Percentiles rank a stretch among this genome's conserved stretches.
phyloP scores from a whole-genome alignment of 2,888 invertebrate genomes.

The Neoascia interrupta region DNA sequence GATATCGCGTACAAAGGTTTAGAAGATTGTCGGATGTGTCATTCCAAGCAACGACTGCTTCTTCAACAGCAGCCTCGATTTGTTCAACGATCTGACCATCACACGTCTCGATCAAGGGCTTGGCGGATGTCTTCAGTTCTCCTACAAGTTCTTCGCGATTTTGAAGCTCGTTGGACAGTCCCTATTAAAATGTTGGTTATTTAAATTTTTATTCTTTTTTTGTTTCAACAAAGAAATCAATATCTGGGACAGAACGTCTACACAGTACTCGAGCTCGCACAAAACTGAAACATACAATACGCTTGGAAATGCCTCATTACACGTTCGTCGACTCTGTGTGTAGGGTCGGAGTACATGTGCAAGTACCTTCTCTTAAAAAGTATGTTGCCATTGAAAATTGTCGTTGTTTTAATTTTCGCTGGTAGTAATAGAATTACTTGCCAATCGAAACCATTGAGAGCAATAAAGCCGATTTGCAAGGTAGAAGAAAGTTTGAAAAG shows the following conservation, averaged over 20 bases:
- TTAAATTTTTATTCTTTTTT: no score
- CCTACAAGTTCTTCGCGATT: constrained; percentile 87
- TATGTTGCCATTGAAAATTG: constrained; percentile 28
- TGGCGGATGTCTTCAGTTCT: constrained; percentile 86
- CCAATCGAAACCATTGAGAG: constrained; percentile 25
- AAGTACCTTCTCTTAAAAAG: not conserved
- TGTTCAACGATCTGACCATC: constrained; percentile 86
- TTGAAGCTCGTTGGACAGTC: constrained; percentile 87
- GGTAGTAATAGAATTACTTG: constrained; percentile 12
- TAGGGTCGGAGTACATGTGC: no score
- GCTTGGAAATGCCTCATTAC: constrained; percentile 34
- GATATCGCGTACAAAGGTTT: constrained; percentile 88
- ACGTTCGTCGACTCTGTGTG: constrained; percentile 2
- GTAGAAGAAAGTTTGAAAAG: constrained; percentile 33
- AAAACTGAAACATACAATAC: constrained; percentile 39
- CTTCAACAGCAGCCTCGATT: constrained; percentile 87
- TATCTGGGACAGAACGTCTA: constrained; percentile 38
- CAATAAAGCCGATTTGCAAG: constrained; percentile 25
- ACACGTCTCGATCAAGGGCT: constrained; percentile 86
- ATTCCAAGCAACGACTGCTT: constrained; percentile 89
- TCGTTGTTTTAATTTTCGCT: constrained; percentile 42
- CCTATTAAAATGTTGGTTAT: constrained; percentile 81
- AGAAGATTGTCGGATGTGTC: constrained; percentile 89
- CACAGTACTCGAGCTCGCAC: constrained; percentile 48
- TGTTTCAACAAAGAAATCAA: constrained; percentile 32